Conservation (phyloP, 1,140 invertebrate species). For the Euura saliciscinereae region DNA sequence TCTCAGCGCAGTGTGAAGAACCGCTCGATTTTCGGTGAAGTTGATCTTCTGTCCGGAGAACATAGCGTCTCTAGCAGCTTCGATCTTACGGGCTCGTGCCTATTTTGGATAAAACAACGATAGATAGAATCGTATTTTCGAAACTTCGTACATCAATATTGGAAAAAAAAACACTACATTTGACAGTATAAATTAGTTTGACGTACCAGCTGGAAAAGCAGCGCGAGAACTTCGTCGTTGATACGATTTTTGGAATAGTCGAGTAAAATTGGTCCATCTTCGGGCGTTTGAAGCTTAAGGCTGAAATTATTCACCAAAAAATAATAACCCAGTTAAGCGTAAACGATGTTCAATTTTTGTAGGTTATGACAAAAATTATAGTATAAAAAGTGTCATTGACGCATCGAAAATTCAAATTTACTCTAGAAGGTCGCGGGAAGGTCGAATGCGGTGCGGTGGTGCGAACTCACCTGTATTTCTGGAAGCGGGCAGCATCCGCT, state of each 20-base stretch:
- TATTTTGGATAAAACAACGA: conserved; percentile 35
- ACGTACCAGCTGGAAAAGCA: conserved; percentile 81
- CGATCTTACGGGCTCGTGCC: conserved; percentile 84
- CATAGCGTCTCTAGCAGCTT: conserved; percentile 89
- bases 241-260: conserved; percentile 98
- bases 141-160: too few species aligned
- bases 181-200: neutral
- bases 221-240: conserved; percentile 74
- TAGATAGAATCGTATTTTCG: too few species aligned
- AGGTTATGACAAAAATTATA: neutral
- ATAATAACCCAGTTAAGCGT: too few species aligned
- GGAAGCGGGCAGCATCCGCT: conserved; percentile 76
- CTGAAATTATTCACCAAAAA: conserved; percentile 61
- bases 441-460: conserved; percentile 33
- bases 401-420: neutral
- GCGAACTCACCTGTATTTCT: conserved; percentile 76
- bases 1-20: conserved; percentile 93
- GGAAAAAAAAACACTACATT: too few species aligned
- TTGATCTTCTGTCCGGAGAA: conserved; percentile 96
- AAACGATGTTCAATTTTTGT: neutral
- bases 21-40: conserved; percentile 95
- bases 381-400: too few species aligned
- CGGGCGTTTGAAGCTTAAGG: conserved; percentile 73
- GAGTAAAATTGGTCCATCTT: conserved; percentile 86
- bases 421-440: conserved; percentile 43